These are phyloP conservation scores for Hormiphora californensis DNA, from an alignment of 37 sponge, comb jelly and placozoan species.

Conservation along the genomic window DNA sequence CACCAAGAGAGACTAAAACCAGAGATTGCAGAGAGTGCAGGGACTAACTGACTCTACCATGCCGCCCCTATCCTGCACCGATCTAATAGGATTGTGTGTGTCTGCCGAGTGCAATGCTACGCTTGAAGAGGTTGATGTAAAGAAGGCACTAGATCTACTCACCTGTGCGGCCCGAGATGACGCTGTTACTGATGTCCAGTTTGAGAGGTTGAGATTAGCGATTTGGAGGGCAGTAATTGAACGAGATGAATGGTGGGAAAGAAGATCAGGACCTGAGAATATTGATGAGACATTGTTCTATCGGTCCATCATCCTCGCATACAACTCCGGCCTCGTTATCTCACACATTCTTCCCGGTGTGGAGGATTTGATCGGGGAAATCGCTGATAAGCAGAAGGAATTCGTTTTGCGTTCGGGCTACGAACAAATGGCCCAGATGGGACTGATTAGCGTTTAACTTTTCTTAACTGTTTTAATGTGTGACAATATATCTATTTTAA, in stretches of 20 bases:
- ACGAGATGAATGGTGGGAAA: conserved; percentile 3
- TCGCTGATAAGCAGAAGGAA: background rate
- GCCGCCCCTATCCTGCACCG: background rate
- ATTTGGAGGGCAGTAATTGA: background rate
- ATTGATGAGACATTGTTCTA: conserved; percentile 27
- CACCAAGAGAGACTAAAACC: conserved; percentile 24
- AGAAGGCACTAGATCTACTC: conserved; percentile 6
- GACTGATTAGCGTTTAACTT: too few species aligned
- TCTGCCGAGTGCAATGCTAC: background rate
- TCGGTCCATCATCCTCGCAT: conserved; percentile 18
- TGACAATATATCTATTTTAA: too few species aligned
- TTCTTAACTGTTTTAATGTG: too few species aligned
- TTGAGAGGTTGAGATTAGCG: background rate
- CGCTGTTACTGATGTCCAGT: background rate
- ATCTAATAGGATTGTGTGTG: conserved; percentile 19
- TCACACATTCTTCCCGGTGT: background rate
- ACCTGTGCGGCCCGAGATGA: conserved; percentile 17
- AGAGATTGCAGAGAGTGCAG: conserved; percentile 4
- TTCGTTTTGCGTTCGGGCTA: background rate
- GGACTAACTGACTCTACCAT: background rate
- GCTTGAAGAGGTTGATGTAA: conserved; percentile 33
- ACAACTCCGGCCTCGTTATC: background rate
- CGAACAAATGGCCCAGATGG: background rate
- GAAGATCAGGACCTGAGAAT: background rate
- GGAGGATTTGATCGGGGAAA: background rate